These are phyloP conservation scores for Felis chaus DNA, from an alignment of 2,113 vertebrate genomes.

Conservation along the genomic window DNA sequence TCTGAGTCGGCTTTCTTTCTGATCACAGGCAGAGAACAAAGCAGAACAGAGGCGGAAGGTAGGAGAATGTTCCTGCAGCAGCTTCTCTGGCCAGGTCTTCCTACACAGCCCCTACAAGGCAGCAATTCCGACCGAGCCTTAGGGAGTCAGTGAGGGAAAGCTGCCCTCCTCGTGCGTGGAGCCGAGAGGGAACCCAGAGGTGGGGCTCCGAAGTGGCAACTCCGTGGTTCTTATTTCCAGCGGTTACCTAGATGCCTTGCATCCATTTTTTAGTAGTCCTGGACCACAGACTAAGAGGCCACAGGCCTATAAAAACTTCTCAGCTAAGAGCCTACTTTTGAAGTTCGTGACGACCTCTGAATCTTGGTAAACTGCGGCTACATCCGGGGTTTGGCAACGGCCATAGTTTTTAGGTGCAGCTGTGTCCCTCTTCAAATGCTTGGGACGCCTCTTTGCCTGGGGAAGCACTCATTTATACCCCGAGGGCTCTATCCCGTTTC, in stretches of 20 bases:
- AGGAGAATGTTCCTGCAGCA: not conserved
- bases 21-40: not conserved
- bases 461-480: not conserved
- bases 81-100: not conserved
- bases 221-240: not conserved
- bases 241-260: not conserved
- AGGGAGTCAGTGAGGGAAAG: not conserved
- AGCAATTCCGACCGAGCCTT: not conserved
- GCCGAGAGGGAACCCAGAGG: not conserved
- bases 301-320: not conserved
- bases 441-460: not conserved
- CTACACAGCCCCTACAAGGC: not conserved
- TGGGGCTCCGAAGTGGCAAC: not conserved
- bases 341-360: not conserved
- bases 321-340: not conserved
- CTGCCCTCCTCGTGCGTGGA: not conserved
- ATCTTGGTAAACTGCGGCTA: not conserved
- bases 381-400: not conserved
- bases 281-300: not conserved
- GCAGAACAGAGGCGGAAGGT: not conserved
- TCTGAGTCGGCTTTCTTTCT: not conserved
- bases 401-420: not conserved
- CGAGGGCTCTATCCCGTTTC: not conserved
- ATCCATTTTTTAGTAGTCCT: not conserved
- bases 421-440: not conserved